Percentiles rank a stretch among this genome's conserved stretches.
phyloP scores from a whole-genome alignment of 2,797 vertebrate species.

The Thamnophis elegans region DNA sequence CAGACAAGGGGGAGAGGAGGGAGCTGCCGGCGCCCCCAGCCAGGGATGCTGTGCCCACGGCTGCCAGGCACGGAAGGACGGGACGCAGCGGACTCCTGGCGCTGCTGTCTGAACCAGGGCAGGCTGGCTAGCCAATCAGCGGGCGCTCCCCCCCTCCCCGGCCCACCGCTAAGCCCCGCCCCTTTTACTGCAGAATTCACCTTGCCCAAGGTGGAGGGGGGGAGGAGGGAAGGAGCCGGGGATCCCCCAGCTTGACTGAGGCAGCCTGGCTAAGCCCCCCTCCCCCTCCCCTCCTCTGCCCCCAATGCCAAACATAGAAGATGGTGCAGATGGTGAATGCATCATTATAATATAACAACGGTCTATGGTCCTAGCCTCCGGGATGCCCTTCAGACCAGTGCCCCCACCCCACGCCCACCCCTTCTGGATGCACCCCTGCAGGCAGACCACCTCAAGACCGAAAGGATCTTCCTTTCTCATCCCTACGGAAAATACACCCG shows the following conservation, averaged over 20 bases:
- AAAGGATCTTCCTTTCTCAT: background rate
- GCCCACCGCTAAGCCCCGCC: conserved; percentile 58
- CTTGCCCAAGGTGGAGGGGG: conserved; percentile 39
- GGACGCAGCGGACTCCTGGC: background rate
- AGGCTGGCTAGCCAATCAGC: conserved; percentile 35
- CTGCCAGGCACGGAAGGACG: conserved; percentile 69
- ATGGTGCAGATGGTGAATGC: background rate
- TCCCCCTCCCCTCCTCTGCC: background rate
- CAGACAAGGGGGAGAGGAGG: background rate
- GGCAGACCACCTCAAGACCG: background rate
- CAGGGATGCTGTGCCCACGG: conserved; percentile 17
- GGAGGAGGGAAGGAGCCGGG: background rate
- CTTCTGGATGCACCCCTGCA: too few species aligned
- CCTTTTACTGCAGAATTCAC: conserved; percentile 61
- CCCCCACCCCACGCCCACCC: too few species aligned
- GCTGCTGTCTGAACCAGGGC: conserved; percentile 12
- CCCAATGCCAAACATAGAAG: background rate
- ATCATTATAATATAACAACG: background rate
- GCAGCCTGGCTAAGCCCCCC: background rate
- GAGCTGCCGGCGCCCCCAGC: conserved; percentile 11
- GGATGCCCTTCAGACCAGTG: background rate
- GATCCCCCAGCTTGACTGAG: background rate
- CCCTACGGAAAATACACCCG: background rate
- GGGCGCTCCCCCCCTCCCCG: conserved; percentile 26
- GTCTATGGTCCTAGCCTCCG: background rate